Evolutionary conservation across 1,140 invertebrate species (phyloP).

Genomic region (Penaeus japonicus): DNA sequence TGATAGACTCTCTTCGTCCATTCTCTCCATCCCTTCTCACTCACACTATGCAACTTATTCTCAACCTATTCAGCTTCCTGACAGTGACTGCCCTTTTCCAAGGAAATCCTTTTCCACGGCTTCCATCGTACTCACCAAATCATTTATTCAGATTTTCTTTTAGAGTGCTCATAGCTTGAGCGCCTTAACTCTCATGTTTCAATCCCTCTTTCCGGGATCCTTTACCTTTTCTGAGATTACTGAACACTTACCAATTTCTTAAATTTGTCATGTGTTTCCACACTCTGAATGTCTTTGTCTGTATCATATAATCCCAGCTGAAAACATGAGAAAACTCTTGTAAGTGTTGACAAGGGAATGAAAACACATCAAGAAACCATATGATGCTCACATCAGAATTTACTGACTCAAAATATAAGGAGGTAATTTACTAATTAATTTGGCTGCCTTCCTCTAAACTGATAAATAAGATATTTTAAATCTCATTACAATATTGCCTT

Average conservation of each 20-base stretch:
- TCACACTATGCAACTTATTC: no score
- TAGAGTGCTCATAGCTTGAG: no score
- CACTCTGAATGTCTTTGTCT: conserved; percentile 46
- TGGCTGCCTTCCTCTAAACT: background rate
- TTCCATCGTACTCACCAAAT: no score
- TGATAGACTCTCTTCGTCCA: no score
- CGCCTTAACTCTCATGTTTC: background rate
- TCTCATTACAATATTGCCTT: background rate
- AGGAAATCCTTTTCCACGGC: no score
- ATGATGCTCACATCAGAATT: background rate
- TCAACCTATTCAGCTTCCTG: no score
- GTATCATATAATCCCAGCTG: conserved; percentile 46
- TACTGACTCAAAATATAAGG: background rate
- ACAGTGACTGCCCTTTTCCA: no score
- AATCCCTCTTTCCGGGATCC: background rate
- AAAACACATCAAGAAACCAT: background rate
- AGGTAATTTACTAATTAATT: no score
- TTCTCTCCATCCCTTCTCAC: no score
- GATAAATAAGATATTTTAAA: background rate
- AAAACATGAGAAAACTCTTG: conserved; percentile 39
- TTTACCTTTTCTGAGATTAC: background rate
- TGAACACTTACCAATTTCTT: conserved; percentile 34
- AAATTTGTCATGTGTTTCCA: conserved; percentile 48
- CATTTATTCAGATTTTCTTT: no score
- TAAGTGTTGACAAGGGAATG: conserved; percentile 44